These are phyloP conservation scores for Xestoiulus laeticollis DNA, from an alignment of 2,888 invertebrate species.

Conservation along the genomic window DNA sequence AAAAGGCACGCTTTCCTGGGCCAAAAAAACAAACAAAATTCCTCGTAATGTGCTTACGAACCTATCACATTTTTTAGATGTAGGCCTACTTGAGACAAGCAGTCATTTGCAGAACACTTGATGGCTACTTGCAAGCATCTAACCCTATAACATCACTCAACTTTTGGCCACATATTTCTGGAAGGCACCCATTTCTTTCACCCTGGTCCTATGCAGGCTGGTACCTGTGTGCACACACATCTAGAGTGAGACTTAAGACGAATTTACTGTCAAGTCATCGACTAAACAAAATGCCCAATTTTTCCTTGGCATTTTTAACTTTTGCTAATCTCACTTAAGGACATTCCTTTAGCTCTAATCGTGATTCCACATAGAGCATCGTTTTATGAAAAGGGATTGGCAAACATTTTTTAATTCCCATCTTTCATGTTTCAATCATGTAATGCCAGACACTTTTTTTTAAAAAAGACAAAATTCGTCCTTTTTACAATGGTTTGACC, in stretches of 20 bases:
- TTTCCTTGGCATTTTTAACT: slow-evolving; percentile 14
- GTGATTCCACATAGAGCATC: background rate
- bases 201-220: background rate
- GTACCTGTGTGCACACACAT: background rate
- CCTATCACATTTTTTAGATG: background rate
- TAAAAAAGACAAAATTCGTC: background rate
- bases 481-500: background rate
- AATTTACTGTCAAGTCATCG: slow-evolving; percentile 37
- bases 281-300: slow-evolving; percentile 1
- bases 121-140: background rate
- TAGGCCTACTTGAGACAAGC: slow-evolving; percentile 7
- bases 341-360: slow-evolving; percentile 8
- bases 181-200: background rate
- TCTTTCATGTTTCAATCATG: background rate
- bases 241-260: background rate
- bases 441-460: background rate
- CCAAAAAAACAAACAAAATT: slow-evolving; percentile 19
- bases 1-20: slow-evolving; percentile 22
- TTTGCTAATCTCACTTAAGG: slow-evolving; percentile 37
- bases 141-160: slow-evolving; percentile 12
- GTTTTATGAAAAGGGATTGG: background rate
- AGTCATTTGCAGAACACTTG: background rate
- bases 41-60: background rate
- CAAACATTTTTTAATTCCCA: slow-evolving; percentile 16
- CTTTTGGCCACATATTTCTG: background rate